A percentile compares a stretch with the other conserved stretches of the same genome.
Conservation (phyloP, 2,888 invertebrate genomes). For the Philonicus albiceps region DNA sequence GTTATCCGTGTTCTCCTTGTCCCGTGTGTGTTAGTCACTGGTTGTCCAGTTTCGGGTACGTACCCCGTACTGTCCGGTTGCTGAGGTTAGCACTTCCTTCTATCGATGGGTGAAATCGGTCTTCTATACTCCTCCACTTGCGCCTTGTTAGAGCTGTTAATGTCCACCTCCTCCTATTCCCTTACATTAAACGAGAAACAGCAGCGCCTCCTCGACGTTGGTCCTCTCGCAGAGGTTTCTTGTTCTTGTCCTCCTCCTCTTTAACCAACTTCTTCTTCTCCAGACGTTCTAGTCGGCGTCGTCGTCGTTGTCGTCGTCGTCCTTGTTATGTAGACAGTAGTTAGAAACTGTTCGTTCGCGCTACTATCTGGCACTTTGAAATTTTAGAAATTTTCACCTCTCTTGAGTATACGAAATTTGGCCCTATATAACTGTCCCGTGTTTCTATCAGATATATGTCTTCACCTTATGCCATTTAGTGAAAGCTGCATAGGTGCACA, state of each 20-base stretch:
- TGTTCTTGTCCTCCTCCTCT: not conserved
- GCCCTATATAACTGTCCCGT: not conserved
- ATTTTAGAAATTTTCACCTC: not conserved
- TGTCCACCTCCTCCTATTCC: constrained; percentile 2
- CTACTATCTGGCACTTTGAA: constrained; percentile 23
- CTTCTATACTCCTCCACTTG: not conserved
- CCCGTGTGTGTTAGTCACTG: not conserved
- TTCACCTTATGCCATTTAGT: not conserved
- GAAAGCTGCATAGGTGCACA: not conserved
- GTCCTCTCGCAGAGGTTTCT: not conserved
- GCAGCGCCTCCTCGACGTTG: not conserved
- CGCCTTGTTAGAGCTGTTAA: constrained; percentile 8
- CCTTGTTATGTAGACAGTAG: constrained; percentile 16
- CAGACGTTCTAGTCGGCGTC: not conserved
- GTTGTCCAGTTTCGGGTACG: not conserved
- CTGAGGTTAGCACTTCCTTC: constrained; percentile 15
- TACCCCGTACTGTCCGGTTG: not conserved
- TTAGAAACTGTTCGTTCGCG: constrained; percentile 7
- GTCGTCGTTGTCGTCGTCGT: constrained; percentile 12
- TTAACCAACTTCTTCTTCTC: not conserved
- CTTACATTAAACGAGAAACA: not conserved
- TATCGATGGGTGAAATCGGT: constrained; percentile 10
- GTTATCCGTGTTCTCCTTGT: not conserved
- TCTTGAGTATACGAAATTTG: not conserved
- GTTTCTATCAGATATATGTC: not conserved